Percentiles rank a stretch among this genome's conserved stretches.
Conservation (phyloP, 2,888 invertebrate genomes). For the Pharmacophagus antenor region DNA sequence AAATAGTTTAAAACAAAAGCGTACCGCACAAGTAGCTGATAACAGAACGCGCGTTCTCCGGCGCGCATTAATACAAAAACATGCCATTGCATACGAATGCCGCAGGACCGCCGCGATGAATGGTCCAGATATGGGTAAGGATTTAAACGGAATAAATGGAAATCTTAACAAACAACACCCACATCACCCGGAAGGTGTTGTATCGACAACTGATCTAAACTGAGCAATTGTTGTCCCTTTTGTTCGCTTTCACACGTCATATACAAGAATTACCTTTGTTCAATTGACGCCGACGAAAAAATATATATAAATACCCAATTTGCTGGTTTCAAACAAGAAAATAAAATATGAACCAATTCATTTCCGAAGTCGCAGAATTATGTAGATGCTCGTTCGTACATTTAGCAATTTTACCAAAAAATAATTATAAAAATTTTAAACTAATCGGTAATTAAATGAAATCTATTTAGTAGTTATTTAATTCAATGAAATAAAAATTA, state of each 20-base stretch:
- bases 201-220: slow-evolving; percentile 23
- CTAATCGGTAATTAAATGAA: too few relatives aligned
- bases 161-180: slow-evolving; percentile 54
- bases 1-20: slow-evolving; percentile 32
- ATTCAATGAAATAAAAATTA: too few relatives aligned
- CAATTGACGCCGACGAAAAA: not conserved
- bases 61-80: slow-evolving; percentile 58
- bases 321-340: too few relatives aligned
- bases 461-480: too few relatives aligned
- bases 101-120: slow-evolving; percentile 56
- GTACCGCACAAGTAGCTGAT: slow-evolving; percentile 53
- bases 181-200: slow-evolving; percentile 49
- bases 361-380: too few relatives aligned
- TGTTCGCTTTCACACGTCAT: slow-evolving; percentile 6
- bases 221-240: slow-evolving; percentile 23
- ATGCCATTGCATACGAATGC: slow-evolving; percentile 66
- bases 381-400: too few relatives aligned
- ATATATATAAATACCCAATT: too few relatives aligned
- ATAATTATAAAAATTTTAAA: too few relatives aligned
- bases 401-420: too few relatives aligned
- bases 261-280: slow-evolving; percentile 13
- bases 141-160: slow-evolving; percentile 64
- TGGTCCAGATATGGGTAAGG: slow-evolving; percentile 55
- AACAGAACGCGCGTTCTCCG: slow-evolving; percentile 47
- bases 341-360: too few relatives aligned